Evolutionary conservation across 2,113 vertebrate species (phyloP).

Genomic region (Talpa occidentalis): DNA sequence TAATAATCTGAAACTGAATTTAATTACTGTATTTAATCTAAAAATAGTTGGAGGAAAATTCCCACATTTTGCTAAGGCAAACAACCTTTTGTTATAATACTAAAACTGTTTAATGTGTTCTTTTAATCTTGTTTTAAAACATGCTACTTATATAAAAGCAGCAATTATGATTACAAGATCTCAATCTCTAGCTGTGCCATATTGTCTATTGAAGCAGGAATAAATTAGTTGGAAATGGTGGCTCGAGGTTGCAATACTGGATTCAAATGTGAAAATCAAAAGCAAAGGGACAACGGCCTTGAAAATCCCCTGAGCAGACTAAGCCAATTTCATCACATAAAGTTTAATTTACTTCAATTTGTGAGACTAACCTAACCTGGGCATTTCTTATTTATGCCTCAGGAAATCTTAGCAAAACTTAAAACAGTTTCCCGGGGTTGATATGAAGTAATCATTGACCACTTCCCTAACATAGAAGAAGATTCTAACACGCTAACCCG

Average conservation of each 20-base stretch:
- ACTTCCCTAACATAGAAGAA: too few relatives aligned
- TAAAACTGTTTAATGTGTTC: neutral
- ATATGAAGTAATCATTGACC: too few relatives aligned
- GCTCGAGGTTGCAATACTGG: neutral
- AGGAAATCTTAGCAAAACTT: too few relatives aligned
- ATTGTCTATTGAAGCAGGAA: neutral
- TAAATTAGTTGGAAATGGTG: neutral
- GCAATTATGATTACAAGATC: neutral
- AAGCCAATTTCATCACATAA: too few relatives aligned
- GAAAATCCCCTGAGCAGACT: too few relatives aligned
- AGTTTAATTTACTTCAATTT: too few relatives aligned
- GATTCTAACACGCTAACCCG: too few relatives aligned
- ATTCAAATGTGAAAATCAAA: neutral
- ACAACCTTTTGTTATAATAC: neutral
- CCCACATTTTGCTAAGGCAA: neutral
- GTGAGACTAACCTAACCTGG: too few relatives aligned
- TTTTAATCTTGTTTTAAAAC: neutral
- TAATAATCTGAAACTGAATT: constrained; percentile 27
- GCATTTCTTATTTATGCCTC: too few relatives aligned
- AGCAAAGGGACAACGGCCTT: too few relatives aligned
- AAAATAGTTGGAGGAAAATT: neutral
- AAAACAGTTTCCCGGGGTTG: too few relatives aligned
- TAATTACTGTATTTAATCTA: neutral
- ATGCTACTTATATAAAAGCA: neutral
- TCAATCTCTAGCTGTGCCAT: neutral